Evolutionary conservation across 2,888 invertebrate species (phyloP).

Genomic region (Heteromurus nitidus): DNA sequence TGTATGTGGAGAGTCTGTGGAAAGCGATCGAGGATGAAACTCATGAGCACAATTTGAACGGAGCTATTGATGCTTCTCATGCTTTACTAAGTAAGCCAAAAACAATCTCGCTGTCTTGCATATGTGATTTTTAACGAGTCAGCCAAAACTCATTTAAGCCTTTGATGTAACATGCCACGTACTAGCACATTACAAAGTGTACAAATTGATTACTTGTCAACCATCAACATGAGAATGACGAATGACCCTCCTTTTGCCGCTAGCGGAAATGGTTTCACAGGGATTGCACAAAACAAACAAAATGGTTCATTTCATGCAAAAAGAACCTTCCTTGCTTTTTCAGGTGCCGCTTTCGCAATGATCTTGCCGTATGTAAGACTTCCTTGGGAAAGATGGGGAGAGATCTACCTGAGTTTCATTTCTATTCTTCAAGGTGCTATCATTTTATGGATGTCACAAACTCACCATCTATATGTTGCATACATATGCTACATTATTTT

Average conservation of each 20-base stretch:
- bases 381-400: constrained; percentile 78
- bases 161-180: too few relatives aligned
- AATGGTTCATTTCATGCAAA: too few relatives aligned
- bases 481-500: constrained; percentile 86
- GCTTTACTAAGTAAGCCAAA: constrained; percentile 81
- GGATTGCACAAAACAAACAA: too few relatives aligned
- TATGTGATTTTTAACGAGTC: too few relatives aligned
- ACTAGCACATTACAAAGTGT: too few relatives aligned
- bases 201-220: neutral
- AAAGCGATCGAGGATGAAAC: constrained; percentile 66
- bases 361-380: constrained; percentile 77
- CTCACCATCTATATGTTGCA: constrained; percentile 81
- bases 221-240: neutral
- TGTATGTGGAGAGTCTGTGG: constrained; percentile 64
- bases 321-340: too few relatives aligned
- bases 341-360: constrained; percentile 75
- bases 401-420: constrained; percentile 77
- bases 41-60: constrained; percentile 78
- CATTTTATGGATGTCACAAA: constrained; percentile 78
- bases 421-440: constrained; percentile 77
- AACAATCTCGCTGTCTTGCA: neutral
- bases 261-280: too few relatives aligned
- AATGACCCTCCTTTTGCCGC: neutral
- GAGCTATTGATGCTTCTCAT: constrained; percentile 81
- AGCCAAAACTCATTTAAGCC: too few relatives aligned